A percentile compares a stretch with the other conserved stretches of the same genome.
phyloP scores from a whole-genome alignment of 2,888 invertebrate species.

The Lasioglossum pauxillum region DNA sequence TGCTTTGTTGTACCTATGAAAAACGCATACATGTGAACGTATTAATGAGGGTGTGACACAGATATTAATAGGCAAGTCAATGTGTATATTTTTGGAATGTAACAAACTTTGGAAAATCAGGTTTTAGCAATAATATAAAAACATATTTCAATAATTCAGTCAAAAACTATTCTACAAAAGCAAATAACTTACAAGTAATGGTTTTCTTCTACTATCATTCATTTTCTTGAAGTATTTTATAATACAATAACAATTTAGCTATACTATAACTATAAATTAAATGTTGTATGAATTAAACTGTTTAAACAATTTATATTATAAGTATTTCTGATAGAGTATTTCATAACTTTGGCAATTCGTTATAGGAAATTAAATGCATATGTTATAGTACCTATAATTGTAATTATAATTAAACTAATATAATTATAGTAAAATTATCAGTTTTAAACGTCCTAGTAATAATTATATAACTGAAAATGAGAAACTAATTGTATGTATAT shows the following conservation, averaged over 20 bases:
- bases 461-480: not conserved
- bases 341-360: not conserved
- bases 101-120: not conserved
- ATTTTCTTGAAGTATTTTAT: not conserved
- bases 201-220: not conserved
- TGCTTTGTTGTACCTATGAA: not conserved
- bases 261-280: not conserved
- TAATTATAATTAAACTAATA: not conserved
- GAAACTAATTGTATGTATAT: slow-evolving; percentile 3
- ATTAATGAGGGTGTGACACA: not conserved
- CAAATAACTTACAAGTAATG: not conserved
- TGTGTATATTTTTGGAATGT: not conserved
- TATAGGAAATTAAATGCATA: not conserved
- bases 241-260: not conserved
- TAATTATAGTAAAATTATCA: slow-evolving; percentile 1
- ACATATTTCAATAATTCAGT: not conserved
- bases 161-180: not conserved
- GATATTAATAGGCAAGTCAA: not conserved
- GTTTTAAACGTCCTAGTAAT: not conserved
- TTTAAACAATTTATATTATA: not conserved
- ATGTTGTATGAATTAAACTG: not conserved
- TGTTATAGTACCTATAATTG: not conserved
- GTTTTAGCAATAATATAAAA: not conserved
- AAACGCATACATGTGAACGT: not conserved
- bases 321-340: not conserved